Percentiles rank a stretch among this genome's conserved stretches.
Evolutionary conservation across 2,797 vertebrate genomes (phyloP).

Genomic region (Centroberyx gerrardi): DNA sequence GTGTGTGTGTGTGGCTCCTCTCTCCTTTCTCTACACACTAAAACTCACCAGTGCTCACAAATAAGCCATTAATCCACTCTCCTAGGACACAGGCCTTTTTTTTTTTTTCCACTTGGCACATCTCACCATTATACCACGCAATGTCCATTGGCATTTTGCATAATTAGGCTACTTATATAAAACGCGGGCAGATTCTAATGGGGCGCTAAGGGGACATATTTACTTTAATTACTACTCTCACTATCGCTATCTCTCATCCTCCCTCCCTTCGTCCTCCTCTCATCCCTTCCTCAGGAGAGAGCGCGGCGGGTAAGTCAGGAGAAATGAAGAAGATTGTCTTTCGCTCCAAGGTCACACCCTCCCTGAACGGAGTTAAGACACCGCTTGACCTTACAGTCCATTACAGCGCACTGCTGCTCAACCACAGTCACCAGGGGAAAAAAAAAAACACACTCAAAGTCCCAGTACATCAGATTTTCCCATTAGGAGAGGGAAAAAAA

Average conservation of each 20-base stretch:
- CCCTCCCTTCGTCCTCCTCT: constrained; percentile 29
- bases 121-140: constrained; percentile 45
- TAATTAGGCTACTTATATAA: constrained; percentile 78
- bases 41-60: constrained; percentile 56
- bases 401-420: constrained; percentile 44
- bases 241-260: constrained; percentile 64
- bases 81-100: constrained; percentile 27
- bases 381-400: constrained; percentile 69
- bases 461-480: constrained; percentile 17
- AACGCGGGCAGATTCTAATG: constrained; percentile 71
- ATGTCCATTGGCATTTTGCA: constrained; percentile 67
- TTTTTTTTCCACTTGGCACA: constrained; percentile 35
- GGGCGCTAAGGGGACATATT: constrained; percentile 76
- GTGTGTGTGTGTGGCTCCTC: constrained; percentile 25
- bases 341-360: constrained; percentile 72
- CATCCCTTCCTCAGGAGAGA: constrained; percentile 54
- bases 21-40: constrained; percentile 31
- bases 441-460: not conserved
- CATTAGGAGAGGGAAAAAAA: constrained; percentile 20
- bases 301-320: constrained; percentile 29
- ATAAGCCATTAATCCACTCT: constrained; percentile 75
- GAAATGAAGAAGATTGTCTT: constrained; percentile 63
- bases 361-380: constrained; percentile 67
- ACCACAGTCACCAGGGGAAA: constrained; percentile 40
- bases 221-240: constrained; percentile 76